Evolutionary conservation across 2,797 vertebrate species (phyloP).

Genomic region (Smutsia gigantea): DNA sequence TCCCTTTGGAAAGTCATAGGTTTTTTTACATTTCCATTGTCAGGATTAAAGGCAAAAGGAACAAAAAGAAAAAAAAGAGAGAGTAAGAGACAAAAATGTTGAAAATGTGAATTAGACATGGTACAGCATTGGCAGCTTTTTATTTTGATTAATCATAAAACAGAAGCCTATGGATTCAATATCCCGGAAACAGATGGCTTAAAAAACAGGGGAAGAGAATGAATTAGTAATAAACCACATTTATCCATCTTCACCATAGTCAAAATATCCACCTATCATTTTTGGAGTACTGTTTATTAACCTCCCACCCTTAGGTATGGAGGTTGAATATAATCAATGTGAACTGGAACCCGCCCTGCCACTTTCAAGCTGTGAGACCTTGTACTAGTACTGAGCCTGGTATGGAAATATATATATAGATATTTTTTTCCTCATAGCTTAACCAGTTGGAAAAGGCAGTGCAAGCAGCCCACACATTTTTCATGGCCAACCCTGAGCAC

Average conservation of each 20-base stretch:
- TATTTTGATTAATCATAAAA: neutral
- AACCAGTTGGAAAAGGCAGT: constrained; percentile 94
- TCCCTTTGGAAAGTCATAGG: neutral
- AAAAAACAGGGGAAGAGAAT: neutral
- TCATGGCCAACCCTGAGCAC: constrained; percentile 98
- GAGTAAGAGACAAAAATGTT: neutral
- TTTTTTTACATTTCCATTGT: neutral
- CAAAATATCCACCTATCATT: neutral
- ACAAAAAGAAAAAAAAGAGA: neutral
- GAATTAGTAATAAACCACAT: neutral
- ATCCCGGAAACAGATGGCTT: neutral
- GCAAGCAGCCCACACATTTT: constrained; percentile 97
- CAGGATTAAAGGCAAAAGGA: neutral
- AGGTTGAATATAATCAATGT: neutral
- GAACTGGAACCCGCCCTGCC: neutral
- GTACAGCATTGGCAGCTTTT: neutral
- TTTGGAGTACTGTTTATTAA: neutral
- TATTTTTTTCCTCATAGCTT: constrained; percentile 85
- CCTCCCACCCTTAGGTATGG: neutral
- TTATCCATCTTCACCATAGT: neutral
- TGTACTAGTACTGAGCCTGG: neutral
- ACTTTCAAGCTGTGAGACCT: neutral
- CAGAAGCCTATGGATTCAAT: neutral
- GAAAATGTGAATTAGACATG: neutral
- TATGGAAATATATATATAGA: neutral